Evolutionary conservation across 2,797 vertebrate species (phyloP).

Genomic region (Phalloptychus januarius): DNA sequence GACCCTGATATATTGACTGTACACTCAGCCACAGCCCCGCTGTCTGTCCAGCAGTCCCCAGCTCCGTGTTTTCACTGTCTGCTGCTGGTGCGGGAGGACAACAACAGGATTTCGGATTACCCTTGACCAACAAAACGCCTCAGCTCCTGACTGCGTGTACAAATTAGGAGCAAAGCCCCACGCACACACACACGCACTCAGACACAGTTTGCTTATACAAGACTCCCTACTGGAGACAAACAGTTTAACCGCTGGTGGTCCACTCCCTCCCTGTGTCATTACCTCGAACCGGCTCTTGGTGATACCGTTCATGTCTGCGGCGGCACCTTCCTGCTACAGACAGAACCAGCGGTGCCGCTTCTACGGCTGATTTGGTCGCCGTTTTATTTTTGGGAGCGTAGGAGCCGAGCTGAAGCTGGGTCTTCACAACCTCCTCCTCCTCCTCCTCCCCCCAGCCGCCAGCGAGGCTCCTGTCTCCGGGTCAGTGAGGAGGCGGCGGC

Average conservation of each 20-base stretch:
- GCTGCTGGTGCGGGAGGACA: conserved; percentile 69
- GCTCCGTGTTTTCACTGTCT: conserved; percentile 73
- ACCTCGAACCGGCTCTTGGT: conserved; percentile 87
- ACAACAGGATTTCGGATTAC: conserved; percentile 79
- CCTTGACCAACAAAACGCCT: conserved; percentile 75
- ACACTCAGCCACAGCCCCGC: conserved; percentile 70
- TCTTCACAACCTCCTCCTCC: conserved; percentile 60
- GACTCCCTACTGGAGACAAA: conserved; percentile 59
- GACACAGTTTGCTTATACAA: conserved; percentile 58
- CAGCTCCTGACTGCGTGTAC: conserved; percentile 60
- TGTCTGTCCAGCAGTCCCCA: conserved; percentile 69
- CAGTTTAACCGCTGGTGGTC: conserved; percentile 50
- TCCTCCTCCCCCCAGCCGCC: conserved; percentile 61
- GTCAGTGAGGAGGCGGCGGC: conserved; percentile 49
- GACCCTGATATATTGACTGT: conserved; percentile 58
- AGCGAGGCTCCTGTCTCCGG: conserved; percentile 72
- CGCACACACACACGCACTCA: conserved; percentile 22
- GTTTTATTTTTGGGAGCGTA: conserved; percentile 61
- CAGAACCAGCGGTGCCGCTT: conserved; percentile 56
- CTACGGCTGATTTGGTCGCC: conserved; percentile 68
- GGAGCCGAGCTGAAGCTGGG: conserved; percentile 70
- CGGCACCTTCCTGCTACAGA: conserved; percentile 57
- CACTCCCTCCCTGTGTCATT: conserved; percentile 59
- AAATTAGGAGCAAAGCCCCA: conserved; percentile 61
- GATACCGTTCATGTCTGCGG: conserved; percentile 87